These are phyloP conservation scores for Balearica regulorum DNA, from an alignment of 2,797 vertebrate species.

Conservation along the genomic window DNA sequence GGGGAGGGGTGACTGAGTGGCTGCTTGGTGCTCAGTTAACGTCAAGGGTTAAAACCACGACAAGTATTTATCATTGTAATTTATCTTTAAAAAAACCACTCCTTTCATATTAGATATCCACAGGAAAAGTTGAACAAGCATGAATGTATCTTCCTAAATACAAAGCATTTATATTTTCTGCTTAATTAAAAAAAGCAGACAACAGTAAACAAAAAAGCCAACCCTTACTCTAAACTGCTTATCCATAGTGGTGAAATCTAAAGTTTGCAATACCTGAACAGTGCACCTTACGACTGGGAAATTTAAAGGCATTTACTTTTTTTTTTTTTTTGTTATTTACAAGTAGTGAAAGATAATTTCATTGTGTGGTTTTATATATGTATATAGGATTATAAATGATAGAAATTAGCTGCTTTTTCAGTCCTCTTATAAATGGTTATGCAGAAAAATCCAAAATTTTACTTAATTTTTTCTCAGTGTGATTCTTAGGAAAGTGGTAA, in stretches of 20 bases:
- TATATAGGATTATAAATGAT: neutral
- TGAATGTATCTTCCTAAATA: neutral
- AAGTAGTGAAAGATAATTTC: neutral
- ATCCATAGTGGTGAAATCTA: neutral
- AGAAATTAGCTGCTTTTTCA: neutral
- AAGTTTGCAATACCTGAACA: neutral
- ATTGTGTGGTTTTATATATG: neutral
- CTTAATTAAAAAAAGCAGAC: neutral
- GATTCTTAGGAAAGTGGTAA: neutral
- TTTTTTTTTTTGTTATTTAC: neutral
- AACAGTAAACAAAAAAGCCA: neutral
- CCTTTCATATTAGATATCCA: neutral
- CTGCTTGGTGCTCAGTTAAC: no score
- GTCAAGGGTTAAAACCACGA: no score
- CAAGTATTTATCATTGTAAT: neutral
- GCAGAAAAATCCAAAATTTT: neutral
- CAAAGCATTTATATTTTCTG: neutral
- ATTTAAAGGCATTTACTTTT: accelerated
- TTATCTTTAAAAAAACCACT: neutral
- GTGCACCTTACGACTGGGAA: accelerated
- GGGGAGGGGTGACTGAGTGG: no score
- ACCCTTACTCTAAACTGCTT: neutral
- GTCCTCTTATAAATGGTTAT: neutral
- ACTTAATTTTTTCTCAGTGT: neutral
- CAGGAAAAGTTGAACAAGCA: neutral